Base-by-base conservation (phyloP, 2,888 invertebrate species). In the Brachyptera putata region DNA sequence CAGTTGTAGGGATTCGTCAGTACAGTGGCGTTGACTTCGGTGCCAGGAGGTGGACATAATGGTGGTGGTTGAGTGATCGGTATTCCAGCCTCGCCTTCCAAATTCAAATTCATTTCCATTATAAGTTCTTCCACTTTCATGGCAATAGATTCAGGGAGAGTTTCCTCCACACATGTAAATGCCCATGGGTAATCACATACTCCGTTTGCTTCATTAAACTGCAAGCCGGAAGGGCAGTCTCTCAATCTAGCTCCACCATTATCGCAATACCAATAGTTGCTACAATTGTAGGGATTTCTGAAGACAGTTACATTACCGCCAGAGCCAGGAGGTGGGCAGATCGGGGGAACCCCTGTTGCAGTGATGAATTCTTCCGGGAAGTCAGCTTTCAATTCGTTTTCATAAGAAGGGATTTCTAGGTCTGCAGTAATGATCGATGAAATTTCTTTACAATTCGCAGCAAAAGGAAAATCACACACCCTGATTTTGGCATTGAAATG, bases 1-100 rank as follows among this genome's bases (percentile, higher is more conserved):
- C 60, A 60, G 46, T 60, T 56, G 34, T 18, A 56, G 2, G 41
- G 56, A 43, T 60, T 60, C 5, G 46, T 39, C 9, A 57, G 36
- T 11, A 18, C 30, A 26, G 49, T 37, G 21, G 36, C 46, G 46
- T 46, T 46, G 21, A 21, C 46, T 22, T 21, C 24, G 46, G 46
- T 9, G n/a, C 22, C 22, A n/a, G 46, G 46, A 7, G 46, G 46
- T 5, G 46, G 46, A 21, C 46, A 46, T n/a, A 24, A n/a, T 24
- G 46, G 46, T 4, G 46, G 46, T 11, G 41, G 41, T 21, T 41
- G 18, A 21, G 41, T 41, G 3, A 41, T 1, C 16, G n/a, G n/a
- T n/a, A n/a, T n/a, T n/a, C n/a, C n/a, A n/a, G n/a, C n/a, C n/a
- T n/a, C n/a, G n/a, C n/a, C n/a, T n/a, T n/a, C n/a, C n/a, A n/a